Evolutionary conservation across 2,888 invertebrate species (phyloP).

Genomic region (Ptycholaimellus sp.): DNA sequence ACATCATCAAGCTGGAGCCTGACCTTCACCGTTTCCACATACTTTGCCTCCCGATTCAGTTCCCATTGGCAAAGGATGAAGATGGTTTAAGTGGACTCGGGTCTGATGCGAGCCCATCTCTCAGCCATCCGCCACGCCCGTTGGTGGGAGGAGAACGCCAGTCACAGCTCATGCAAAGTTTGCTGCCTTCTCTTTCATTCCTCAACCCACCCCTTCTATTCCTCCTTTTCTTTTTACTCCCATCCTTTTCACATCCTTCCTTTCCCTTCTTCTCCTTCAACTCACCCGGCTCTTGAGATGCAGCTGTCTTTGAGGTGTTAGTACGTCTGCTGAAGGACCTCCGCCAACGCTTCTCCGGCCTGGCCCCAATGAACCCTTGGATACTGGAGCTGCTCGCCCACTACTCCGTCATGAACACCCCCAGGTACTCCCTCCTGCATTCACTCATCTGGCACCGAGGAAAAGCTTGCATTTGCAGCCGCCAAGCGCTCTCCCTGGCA

Average conservation of each 20-base stretch:
- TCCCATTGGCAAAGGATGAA: too few species aligned
- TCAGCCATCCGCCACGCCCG: slow-evolving; percentile 80
- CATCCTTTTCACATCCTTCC: too few species aligned
- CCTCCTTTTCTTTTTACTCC: too few species aligned
- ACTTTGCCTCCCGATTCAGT: neutral
- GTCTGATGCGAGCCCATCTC: slow-evolving; percentile 59
- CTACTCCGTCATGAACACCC: slow-evolving; percentile 51
- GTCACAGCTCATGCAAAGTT: slow-evolving; percentile 42
- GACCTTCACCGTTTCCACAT: slow-evolving; percentile 41
- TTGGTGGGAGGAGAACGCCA: slow-evolving; percentile 95
- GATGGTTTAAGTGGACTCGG: slow-evolving; percentile 35
- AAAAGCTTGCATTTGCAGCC: too few species aligned
- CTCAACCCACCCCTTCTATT: too few species aligned
- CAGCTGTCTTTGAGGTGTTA: slow-evolving; percentile 54
- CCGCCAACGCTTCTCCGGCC: slow-evolving; percentile 60
- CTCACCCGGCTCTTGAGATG: too few species aligned
- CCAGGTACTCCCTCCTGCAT: slow-evolving; percentile 5
- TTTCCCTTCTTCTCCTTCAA: too few species aligned
- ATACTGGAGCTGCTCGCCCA: slow-evolving; percentile 78
- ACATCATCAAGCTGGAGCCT: slow-evolving; percentile 69
- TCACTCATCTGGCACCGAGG: neutral
- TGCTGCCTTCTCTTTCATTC: neutral
- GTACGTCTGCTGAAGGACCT: slow-evolving; percentile 80
- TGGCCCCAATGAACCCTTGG: slow-evolving; percentile 78
- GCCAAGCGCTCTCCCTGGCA: slow-evolving; percentile 72